Conservation (phyloP, 2,888 invertebrate species). For the Himalopsyche japonica region DNA sequence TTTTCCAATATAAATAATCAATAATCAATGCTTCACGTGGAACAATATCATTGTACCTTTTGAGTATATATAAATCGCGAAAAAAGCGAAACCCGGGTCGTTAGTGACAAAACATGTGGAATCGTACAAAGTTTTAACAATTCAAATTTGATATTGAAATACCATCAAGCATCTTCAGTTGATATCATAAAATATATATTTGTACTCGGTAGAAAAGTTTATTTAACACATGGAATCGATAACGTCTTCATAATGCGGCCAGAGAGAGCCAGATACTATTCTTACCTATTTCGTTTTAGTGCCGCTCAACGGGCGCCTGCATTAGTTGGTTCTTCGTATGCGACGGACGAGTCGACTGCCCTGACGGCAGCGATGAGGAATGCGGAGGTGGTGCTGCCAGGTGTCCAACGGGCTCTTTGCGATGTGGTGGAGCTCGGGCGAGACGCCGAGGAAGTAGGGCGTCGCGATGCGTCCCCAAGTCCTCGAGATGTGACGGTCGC, state of each 20-base stretch:
- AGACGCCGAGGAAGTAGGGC: slow-evolving; percentile 60
- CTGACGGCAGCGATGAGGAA: slow-evolving; percentile 85
- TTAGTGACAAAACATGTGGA: no score
- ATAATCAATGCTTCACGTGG: no score
- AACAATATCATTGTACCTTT: no score
- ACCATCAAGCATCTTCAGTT: no score
- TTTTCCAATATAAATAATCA: no score
- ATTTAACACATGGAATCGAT: no score
- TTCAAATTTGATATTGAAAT: no score
- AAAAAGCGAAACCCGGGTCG: no score
- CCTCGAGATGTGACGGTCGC: slow-evolving; percentile 80
- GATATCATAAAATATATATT: no score
- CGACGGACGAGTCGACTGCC: slow-evolving; percentile 82
- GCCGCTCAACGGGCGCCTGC: slow-evolving; percentile 81
- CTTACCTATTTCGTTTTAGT: slow-evolving; percentile 57
- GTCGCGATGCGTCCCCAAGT: slow-evolving; percentile 72
- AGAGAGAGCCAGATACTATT: not conserved
- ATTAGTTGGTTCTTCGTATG: slow-evolving; percentile 94
- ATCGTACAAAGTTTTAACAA: no score
- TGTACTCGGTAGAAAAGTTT: no score
- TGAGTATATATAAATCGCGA: no score
- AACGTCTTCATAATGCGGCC: slow-evolving; percentile 11
- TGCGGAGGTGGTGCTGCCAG: slow-evolving; percentile 61
- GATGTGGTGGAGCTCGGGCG: slow-evolving; percentile 72
- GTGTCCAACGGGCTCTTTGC: slow-evolving; percentile 66